These are phyloP conservation scores for Hylia prasina DNA, from an alignment of 2,113 vertebrate genomes.

Conservation along the genomic window DNA sequence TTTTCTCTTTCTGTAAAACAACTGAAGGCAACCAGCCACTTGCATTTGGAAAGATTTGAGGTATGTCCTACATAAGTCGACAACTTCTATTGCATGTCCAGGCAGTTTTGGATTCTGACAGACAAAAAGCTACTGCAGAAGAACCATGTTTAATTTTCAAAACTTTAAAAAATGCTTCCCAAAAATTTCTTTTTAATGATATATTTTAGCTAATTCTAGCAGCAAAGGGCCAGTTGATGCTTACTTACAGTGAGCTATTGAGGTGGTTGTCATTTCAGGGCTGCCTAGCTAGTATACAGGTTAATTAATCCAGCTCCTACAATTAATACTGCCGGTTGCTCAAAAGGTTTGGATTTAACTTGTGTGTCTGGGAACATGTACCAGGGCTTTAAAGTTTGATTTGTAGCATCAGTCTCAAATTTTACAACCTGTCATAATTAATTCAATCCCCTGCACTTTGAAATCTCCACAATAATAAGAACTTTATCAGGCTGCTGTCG, in stretches of 20 bases:
- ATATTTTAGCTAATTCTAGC: not conserved
- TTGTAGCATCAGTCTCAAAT: slow-evolving; percentile 65
- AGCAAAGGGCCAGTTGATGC: not conserved
- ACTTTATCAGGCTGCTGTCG: slow-evolving; percentile 77
- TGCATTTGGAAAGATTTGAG: not conserved
- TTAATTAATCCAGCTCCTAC: slow-evolving; percentile 22
- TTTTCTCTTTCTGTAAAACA: not conserved
- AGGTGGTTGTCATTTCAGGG: slow-evolving; percentile 6
- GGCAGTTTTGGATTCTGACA: not conserved
- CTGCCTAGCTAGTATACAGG: not conserved
- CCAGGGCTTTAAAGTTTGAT: slow-evolving; percentile 72
- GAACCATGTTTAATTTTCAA: not conserved
- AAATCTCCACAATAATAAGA: slow-evolving; percentile 83
- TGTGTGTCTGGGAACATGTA: slow-evolving; percentile 45
- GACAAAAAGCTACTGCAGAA: not conserved
- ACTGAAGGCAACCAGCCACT: not conserved
- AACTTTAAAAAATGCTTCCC: not conserved
- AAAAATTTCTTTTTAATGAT: not conserved
- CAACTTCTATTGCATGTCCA: not conserved
- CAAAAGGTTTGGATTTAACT: slow-evolving; percentile 55
- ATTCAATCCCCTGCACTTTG: slow-evolving; percentile 75
- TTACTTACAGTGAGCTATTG: not conserved
- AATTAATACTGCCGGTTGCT: slow-evolving; percentile 16
- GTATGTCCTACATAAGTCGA: not conserved
- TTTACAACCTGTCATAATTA: slow-evolving; percentile 77